Evolutionary conservation across 2,113 vertebrate species (phyloP).

Genomic region (Antechinus flavipes): DNA sequence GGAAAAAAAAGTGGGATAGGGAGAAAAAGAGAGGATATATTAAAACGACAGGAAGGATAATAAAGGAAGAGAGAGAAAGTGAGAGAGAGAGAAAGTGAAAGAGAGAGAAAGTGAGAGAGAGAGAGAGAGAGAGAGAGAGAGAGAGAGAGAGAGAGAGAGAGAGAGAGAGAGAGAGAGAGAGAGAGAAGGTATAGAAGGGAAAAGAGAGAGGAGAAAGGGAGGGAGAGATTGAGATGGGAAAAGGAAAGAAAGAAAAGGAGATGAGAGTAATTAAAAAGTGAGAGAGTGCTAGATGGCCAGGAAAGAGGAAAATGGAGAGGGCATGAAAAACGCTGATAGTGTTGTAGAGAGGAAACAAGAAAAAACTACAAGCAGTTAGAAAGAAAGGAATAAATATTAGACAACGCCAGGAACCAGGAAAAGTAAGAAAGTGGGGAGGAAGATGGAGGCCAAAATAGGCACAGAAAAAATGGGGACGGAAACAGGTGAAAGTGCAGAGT

Average conservation of each 20-base stretch:
- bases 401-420: too few species aligned
- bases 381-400: neutral
- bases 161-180: too few species aligned
- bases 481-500: neutral
- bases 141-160: neutral
- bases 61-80: too few species aligned
- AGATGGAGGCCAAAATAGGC: neutral
- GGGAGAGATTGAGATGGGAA: neutral
- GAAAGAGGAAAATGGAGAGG: neutral
- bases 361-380: neutral
- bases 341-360: neutral
- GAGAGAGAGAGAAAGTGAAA: neutral
- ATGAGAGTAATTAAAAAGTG: neutral
- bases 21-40: neutral
- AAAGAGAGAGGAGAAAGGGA: neutral
- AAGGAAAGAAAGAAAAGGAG: neutral
- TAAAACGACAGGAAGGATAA: neutral
- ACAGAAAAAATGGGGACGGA: neutral
- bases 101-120: neutral
- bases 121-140: neutral
- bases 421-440: neutral
- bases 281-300: accelerated
- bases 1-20: neutral
- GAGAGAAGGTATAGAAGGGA: too few species aligned
- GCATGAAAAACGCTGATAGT: neutral